Evolutionary conservation across 2,113 vertebrate genomes (phyloP).

Genomic region (Perccottus glenii): DNA sequence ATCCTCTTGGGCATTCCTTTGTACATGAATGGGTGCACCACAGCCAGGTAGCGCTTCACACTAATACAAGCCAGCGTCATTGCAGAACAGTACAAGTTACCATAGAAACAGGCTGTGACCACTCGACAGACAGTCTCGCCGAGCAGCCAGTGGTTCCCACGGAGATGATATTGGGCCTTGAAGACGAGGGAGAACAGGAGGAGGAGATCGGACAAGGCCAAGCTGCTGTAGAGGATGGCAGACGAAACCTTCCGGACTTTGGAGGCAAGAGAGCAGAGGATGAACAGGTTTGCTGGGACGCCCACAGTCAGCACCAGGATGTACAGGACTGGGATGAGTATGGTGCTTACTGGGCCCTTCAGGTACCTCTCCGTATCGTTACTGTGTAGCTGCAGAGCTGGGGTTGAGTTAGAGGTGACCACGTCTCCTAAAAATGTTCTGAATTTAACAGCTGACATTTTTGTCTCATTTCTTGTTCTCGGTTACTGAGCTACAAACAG

Average conservation of each 20-base stretch:
- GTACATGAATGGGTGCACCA: too few species aligned
- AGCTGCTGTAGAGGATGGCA: too few species aligned
- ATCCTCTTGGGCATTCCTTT: too few species aligned
- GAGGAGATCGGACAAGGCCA: too few species aligned
- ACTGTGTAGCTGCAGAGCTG: slow-evolving; percentile 24
- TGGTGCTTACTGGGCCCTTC: slow-evolving; percentile 79
- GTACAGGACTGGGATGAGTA: slow-evolving; percentile 81
- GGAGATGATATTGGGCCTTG: too few species aligned
- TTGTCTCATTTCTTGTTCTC: background rate
- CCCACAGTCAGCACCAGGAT: slow-evolving; percentile 77
- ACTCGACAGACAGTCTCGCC: too few species aligned
- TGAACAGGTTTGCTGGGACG: slow-evolving; percentile 81
- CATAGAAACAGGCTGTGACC: too few species aligned
- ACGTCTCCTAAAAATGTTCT: slow-evolving; percentile 27
- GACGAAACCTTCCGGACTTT: slow-evolving; percentile 79
- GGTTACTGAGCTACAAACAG: background rate
- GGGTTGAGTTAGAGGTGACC: background rate
- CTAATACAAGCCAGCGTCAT: too few species aligned
- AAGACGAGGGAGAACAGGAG: too few species aligned
- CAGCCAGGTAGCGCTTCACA: too few species aligned
- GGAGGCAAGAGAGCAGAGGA: slow-evolving; percentile 78
- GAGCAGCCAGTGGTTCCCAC: too few species aligned
- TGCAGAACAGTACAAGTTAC: too few species aligned
- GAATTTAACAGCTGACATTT: background rate
- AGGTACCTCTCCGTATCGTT: slow-evolving; percentile 76